Conservation (phyloP, 2,888 invertebrate genomes). For the Muschampia staudingeri region DNA sequence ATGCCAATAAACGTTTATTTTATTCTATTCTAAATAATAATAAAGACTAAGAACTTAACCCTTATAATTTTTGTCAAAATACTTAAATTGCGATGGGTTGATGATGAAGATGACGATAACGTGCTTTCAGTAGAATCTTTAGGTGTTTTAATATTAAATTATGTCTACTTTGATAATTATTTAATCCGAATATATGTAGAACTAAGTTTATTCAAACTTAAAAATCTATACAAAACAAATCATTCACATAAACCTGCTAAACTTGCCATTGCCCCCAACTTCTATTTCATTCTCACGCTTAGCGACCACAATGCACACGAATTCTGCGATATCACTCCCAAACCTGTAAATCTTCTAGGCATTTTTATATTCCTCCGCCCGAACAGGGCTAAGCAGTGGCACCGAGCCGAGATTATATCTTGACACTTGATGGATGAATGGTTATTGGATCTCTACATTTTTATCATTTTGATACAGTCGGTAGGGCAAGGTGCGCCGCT, state of each 20-base stretch:
- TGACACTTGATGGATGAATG: slow-evolving; percentile 95
- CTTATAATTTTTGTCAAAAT: too few relatives aligned
- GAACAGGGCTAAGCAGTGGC: slow-evolving; percentile 88
- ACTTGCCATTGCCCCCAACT: slow-evolving; percentile 6
- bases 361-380: slow-evolving; percentile 90
- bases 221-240: background rate
- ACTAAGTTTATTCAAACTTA: background rate
- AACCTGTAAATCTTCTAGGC: slow-evolving; percentile 90
- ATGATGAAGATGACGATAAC: too few relatives aligned
- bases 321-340: slow-evolving; percentile 86
- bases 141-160: too few relatives aligned
- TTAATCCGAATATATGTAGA: background rate
- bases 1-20: too few relatives aligned
- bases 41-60: background rate
- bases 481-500: slow-evolving; percentile 79
- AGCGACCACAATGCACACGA: slow-evolving; percentile 81
- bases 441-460: slow-evolving; percentile 94
- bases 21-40: background rate
- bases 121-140: too few relatives aligned
- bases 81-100: too few relatives aligned
- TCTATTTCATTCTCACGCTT: slow-evolving; percentile 69
- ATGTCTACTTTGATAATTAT: too few relatives aligned
- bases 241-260: background rate
- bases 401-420: slow-evolving; percentile 93
- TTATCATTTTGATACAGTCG: slow-evolving; percentile 91